Evolutionary conservation across 2,797 vertebrate species (phyloP).

Genomic region (Nyctibius grandis): DNA sequence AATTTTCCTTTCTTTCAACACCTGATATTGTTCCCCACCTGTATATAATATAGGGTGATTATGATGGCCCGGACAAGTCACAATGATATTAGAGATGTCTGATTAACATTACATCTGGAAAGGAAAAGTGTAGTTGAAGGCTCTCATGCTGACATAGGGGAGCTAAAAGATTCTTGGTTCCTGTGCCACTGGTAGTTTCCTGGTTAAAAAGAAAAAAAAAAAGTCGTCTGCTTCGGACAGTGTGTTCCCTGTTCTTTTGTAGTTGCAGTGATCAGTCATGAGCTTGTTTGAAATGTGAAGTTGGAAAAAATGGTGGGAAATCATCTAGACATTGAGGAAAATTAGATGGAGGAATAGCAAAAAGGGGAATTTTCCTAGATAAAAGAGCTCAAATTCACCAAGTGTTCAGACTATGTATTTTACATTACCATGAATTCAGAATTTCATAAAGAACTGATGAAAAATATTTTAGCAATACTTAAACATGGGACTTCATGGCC

Average conservation of each 20-base stretch:
- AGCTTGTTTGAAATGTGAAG: neutral
- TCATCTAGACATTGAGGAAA: neutral
- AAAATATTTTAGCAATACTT: neutral
- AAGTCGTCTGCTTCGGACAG: neutral
- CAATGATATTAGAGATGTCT: neutral
- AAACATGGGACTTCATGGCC: neutral
- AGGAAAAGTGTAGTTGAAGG: neutral
- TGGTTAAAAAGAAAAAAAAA: neutral
- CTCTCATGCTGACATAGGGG: neutral
- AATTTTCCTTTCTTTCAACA: slow-evolving; percentile 58
- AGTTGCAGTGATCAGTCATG: neutral
- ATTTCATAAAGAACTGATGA: neutral
- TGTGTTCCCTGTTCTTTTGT: neutral
- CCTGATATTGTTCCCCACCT: slow-evolving; percentile 8
- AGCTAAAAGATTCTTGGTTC: neutral
- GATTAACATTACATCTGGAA: neutral
- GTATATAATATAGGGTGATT: neutral
- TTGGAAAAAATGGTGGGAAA: neutral
- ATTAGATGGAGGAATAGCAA: neutral
- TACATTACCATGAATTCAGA: neutral
- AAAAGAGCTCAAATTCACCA: neutral
- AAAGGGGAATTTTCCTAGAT: neutral
- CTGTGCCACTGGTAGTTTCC: neutral
- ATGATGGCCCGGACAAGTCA: neutral
- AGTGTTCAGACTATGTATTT: neutral